phyloP scores from a whole-genome alignment of 2,888 invertebrate genomes.

The Strigamia crassipes region DNA sequence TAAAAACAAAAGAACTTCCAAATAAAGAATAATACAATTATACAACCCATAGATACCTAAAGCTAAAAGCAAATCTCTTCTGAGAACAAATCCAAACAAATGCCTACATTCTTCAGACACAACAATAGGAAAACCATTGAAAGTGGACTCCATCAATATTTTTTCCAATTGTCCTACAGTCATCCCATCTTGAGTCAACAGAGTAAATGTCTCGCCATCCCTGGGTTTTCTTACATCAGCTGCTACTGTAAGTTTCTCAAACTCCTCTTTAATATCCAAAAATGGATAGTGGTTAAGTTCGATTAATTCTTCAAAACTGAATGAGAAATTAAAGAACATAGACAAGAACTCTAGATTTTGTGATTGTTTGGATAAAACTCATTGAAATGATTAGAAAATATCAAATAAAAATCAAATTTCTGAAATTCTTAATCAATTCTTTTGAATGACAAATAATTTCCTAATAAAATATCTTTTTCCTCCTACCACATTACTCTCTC shows the following conservation, averaged over 20 bases:
- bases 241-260: conserved; percentile 95
- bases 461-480: too few species aligned
- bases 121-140: conserved; percentile 98
- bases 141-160: conserved; percentile 90
- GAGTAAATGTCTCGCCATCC: conserved; percentile 76
- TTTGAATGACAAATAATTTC: too few species aligned
- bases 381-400: too few species aligned
- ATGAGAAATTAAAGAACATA: not conserved
- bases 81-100: conserved; percentile 92
- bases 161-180: conserved; percentile 89
- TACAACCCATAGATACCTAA: conserved; percentile 68
- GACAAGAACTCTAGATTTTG: too few species aligned
- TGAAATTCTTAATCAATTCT: too few species aligned
- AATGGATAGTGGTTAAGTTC: conserved; percentile 98
- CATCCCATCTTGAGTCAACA: conserved; percentile 96
- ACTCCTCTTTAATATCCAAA: conserved; percentile 96
- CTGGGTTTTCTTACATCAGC: conserved; percentile 99
- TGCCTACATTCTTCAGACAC: conserved; percentile 96
- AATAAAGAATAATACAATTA: not conserved
- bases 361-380: too few species aligned
- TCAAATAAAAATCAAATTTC: too few species aligned
- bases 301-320: conserved; percentile 93
- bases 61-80: conserved; percentile 90
- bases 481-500: too few species aligned
- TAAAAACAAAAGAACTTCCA: too few species aligned